Conservation (phyloP, 2,888 invertebrate genomes). For the Protodeltote pygarga region DNA sequence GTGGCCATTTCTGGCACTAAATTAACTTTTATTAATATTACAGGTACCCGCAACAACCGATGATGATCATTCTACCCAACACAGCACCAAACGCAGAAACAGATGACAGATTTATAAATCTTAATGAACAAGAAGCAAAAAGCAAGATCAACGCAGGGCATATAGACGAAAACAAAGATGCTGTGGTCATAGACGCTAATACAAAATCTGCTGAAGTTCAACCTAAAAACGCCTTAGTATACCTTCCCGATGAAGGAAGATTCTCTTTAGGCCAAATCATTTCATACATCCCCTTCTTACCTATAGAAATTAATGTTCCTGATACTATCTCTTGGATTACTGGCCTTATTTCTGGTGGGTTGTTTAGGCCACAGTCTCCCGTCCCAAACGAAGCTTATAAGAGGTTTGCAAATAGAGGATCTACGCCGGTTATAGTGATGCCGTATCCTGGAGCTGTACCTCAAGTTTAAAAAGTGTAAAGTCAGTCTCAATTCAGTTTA, state of each 20-base stretch:
- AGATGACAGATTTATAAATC: conserved; percentile 27
- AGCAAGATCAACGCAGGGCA: conserved; percentile 44
- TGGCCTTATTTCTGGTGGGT: conserved; percentile 68
- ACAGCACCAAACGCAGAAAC: conserved; percentile 28
- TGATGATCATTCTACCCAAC: conserved; percentile 65
- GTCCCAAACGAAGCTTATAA: conserved; percentile 45
- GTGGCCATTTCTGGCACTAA: neutral
- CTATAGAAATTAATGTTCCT: conserved; percentile 89
- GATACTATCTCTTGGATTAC: conserved; percentile 83
- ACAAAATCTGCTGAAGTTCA: conserved; percentile 31
- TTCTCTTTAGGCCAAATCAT: conserved; percentile 79
- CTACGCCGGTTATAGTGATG: conserved; percentile 62
- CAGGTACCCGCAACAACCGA: conserved; percentile 60
- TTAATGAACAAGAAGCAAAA: conserved; percentile 36
- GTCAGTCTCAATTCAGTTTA: no score
- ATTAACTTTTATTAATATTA: conserved; percentile 27
- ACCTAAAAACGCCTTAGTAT: conserved; percentile 37
- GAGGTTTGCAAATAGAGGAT: conserved; percentile 53
- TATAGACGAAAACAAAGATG: conserved; percentile 61
- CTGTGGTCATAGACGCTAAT: conserved; percentile 68
- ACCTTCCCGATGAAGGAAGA: conserved; percentile 62
- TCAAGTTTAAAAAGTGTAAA: conserved; percentile 17
- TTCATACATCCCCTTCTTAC: conserved; percentile 85
- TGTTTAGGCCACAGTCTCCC: conserved; percentile 57
- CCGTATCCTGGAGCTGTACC: conserved; percentile 51